Conservation (phyloP, 2,888 invertebrate species). For the Plagodis pulveraria region DNA sequence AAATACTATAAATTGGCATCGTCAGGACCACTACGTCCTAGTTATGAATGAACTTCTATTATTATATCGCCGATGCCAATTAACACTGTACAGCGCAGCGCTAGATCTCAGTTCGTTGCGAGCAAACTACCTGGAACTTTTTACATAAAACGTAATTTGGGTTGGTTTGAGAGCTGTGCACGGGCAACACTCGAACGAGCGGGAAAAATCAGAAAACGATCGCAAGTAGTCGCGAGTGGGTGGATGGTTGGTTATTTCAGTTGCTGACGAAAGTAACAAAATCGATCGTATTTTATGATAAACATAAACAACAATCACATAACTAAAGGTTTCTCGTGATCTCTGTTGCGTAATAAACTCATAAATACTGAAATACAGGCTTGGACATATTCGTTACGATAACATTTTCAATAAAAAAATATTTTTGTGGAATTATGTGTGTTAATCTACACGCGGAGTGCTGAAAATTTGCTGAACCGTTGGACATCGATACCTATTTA, state of each 20-base stretch:
- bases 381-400: neutral
- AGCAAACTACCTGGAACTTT: too few species aligned
- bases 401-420: slow-evolving; percentile 41
- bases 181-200: slow-evolving; percentile 34
- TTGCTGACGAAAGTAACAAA: slow-evolving; percentile 16
- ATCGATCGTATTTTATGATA: slow-evolving; percentile 27
- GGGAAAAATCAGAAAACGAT: slow-evolving; percentile 34
- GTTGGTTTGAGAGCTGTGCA: neutral
- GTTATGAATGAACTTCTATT: too few species aligned
- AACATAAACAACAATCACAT: slow-evolving; percentile 6
- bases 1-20: too few species aligned
- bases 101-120: too few species aligned
- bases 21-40: too few species aligned
- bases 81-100: too few species aligned
- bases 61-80: too few species aligned
- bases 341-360: slow-evolving; percentile 1
- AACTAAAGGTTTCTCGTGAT: slow-evolving; percentile 7
- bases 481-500: slow-evolving; percentile 47
- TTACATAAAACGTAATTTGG: neutral
- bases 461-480: slow-evolving; percentile 36
- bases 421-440: slow-evolving; percentile 59
- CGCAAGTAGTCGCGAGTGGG: slow-evolving; percentile 15
- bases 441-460: slow-evolving; percentile 53
- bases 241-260: slow-evolving; percentile 1
- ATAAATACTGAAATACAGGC: neutral